Evolutionary conservation across 2,797 vertebrate genomes (phyloP), one percentile per base, ranked within the genome.

Genomic region (Poeciliopsis infans): DNA sequence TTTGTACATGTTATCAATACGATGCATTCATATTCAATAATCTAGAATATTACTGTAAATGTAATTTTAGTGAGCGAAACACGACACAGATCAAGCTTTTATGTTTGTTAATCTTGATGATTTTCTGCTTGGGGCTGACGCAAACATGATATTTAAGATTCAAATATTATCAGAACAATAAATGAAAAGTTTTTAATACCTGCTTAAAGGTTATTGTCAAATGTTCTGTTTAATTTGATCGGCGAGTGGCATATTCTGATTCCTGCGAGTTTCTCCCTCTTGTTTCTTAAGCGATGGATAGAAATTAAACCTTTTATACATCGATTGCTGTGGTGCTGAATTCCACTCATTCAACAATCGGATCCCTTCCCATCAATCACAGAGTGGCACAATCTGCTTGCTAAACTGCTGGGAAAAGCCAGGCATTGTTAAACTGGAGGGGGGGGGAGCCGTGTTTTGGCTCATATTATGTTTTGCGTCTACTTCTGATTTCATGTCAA

Each of bases 371-470:
- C 33, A 28, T 61, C 57, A 73, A 23, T 45, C 33, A 72, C 36
- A 66, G n/a, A 72, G 39, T 45, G 68, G 46, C 5, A 72, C 4
- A 72, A 76, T 49, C 69, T 41, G 74, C n/a, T 72, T 33, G 45
- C 13, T 72, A 0, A 76, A n/a, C 10, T 36, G 31, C 41, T 57
- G 7, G 36, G 39, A 49, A 3, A 66, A 23, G 2, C 18, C 49
- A 23, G 3, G 45, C 43, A 15, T 49, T 47, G 33, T 47, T 47
- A 43, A 13, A 45, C 25, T 5, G 55, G 55, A 13, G 11, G 12
- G 11, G 55, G 23, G 2, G 25, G 2, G 3, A n/a, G 0, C 39
- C 5, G 39, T 25, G 6, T 46, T 72, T 72, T 72, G 28, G 55
- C 74, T 25, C 7, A 18, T 47, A 11, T 75, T 20, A 20, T 20